Evolutionary conservation across 2,113 vertebrate species (phyloP), one percentile per base, ranked within the genome.

Genomic region (Neodon shergylaensis): DNA sequence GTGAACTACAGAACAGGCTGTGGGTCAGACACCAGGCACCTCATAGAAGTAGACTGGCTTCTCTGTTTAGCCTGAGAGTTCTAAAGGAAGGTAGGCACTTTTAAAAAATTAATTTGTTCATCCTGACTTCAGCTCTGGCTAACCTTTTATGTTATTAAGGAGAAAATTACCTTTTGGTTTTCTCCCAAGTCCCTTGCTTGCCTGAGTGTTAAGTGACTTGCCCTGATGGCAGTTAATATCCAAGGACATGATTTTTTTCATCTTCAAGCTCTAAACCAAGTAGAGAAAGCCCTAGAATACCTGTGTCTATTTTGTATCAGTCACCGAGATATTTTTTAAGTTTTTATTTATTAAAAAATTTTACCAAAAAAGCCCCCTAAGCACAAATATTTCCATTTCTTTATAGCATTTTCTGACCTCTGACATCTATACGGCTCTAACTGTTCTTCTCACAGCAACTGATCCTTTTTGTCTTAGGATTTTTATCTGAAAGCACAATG

Each of bases 401-500:
- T 95, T 96, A 81, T 87, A 90, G 84, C 65, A 17, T 95, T 84
- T 96, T 97, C 87, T 96, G 94, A 96, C 93, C 81, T 96, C 95
- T 97, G 91, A 91, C 87, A 68, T 78, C 68, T 70, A 85, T 81
- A 91, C 83, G 90, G 74, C 94, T 97, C 94, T 95, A 96, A 96
- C 93, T 95, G 89, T 94, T 95, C 87, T 42, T 94, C 19, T 97
- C 84, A 82, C 85, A 91, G 76, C 58, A 96, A 88, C n/a, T 94
- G 88, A 91, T 96, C 83, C 96, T 94, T 96, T 92, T 89, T 93
- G 87, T 92, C 87, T 95, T 94, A 92, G 83, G 84, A 96, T 95
- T 97, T 98, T 96, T 98, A 97, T 96, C 96, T 94, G 88, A 93
- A 95, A 97, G 94, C 96, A 97, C 95, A 96, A 95, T 92, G 94